Conservation (phyloP, 2,888 invertebrate genomes). For the Pristionchus mayeri region DNA sequence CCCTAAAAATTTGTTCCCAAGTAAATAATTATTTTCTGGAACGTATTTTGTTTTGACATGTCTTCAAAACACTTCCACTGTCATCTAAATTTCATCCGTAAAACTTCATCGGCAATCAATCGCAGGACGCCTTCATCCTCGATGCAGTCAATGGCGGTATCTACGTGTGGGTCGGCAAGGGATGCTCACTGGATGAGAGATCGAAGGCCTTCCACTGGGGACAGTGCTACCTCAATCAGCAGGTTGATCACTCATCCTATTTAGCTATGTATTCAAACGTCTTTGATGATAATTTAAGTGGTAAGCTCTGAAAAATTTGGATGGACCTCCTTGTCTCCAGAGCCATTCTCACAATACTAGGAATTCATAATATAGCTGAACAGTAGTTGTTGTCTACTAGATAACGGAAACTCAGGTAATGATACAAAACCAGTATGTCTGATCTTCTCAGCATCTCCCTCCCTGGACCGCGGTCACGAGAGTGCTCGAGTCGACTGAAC, state of each 20-base stretch:
- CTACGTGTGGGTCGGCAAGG: slow-evolving; percentile 78
- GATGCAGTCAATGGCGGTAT: slow-evolving; percentile 78
- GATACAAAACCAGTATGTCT: not conserved
- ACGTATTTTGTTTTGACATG: too few species aligned
- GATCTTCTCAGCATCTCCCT: slow-evolving; percentile 75
- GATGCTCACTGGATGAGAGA: slow-evolving; percentile 77
- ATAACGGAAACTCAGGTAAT: slow-evolving; percentile 52
- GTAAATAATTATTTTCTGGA: too few species aligned
- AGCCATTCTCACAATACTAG: too few species aligned
- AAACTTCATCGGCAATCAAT: not conserved
- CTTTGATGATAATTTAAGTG: too few species aligned
- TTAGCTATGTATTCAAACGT: too few species aligned
- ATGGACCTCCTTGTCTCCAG: too few species aligned
- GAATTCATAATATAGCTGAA: too few species aligned
- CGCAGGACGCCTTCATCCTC: slow-evolving; percentile 78
- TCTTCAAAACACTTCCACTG: too few species aligned
- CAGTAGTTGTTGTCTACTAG: too few species aligned
- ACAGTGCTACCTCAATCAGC: slow-evolving; percentile 69
- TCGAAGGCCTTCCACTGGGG: slow-evolving; percentile 75
- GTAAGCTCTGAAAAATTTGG: too few species aligned
- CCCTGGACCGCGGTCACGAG: slow-evolving; percentile 79
- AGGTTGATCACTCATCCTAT: too few species aligned
- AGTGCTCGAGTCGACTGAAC: slow-evolving; percentile 88
- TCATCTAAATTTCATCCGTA: too few species aligned
- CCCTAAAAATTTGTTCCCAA: not conserved